Conservation (phyloP, 2,797 vertebrate genomes). For the Myotis myotis region DNA sequence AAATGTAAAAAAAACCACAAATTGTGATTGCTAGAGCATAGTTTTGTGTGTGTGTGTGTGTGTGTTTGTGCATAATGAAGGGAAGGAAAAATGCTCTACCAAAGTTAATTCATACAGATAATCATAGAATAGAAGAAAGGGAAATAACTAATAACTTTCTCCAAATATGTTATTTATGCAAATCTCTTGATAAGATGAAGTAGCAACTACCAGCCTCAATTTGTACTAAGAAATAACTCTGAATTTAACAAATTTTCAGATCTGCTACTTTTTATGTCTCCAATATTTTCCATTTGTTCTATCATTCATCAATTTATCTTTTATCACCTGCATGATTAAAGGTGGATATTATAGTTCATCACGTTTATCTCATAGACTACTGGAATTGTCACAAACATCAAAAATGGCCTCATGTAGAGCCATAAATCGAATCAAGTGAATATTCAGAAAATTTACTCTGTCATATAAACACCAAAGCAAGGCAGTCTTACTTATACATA, state of each 20-base stretch:
- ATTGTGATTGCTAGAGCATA: conserved; percentile 81
- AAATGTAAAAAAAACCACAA: conserved; percentile 74
- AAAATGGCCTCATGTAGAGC: neutral
- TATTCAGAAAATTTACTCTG: neutral
- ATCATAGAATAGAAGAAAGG: conserved; percentile 68
- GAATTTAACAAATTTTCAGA: conserved; percentile 49
- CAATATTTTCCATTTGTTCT: conserved; percentile 45
- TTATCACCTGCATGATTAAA: conserved; percentile 50
- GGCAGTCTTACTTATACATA: neutral
- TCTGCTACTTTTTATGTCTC: conserved; percentile 45
- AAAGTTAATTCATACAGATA: conserved; percentile 71
- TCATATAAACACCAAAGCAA: neutral
- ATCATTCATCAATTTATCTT: conserved; percentile 45
- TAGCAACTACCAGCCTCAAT: conserved; percentile 64
- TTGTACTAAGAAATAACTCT: conserved; percentile 67
- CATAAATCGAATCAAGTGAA: conserved; percentile 30
- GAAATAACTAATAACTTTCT: conserved; percentile 76
- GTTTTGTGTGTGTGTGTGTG: conserved; percentile 68
- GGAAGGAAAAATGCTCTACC: conserved; percentile 72
- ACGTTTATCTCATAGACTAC: neutral
- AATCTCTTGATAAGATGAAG: conserved; percentile 70
- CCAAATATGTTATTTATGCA: conserved; percentile 70
- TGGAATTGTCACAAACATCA: conserved; percentile 16
- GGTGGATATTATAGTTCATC: conserved; percentile 26
- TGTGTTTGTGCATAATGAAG: conserved; percentile 81